Evolutionary conservation across 2,797 vertebrate genomes (phyloP).

Genomic region (Protosalanx chinensis): DNA sequence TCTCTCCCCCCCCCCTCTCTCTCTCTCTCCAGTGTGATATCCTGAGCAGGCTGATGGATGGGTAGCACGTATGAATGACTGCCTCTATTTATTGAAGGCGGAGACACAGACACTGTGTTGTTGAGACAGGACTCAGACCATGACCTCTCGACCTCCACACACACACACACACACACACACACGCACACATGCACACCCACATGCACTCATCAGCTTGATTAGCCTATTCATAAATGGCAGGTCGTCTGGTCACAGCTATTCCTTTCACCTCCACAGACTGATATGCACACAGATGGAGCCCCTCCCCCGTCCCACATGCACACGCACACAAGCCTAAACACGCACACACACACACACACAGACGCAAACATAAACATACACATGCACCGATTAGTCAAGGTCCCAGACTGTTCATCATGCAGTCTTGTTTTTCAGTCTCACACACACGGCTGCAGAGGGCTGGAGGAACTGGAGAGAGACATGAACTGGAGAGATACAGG

Average conservation of each 20-base stretch:
- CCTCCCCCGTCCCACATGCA: not conserved
- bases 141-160: conserved; percentile 2
- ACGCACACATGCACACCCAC: conserved; percentile 12
- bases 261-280: conserved; percentile 59
- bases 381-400: not conserved
- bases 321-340: not conserved
- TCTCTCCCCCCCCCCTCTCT: not conserved
- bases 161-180: conserved; percentile 11
- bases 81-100: conserved; percentile 22
- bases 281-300: conserved; percentile 30
- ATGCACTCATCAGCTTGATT: conserved; percentile 47
- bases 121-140: conserved; percentile 15
- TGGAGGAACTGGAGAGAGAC: not conserved
- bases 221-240: conserved; percentile 61
- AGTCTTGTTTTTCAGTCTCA: not conserved
- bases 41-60: conserved; percentile 23
- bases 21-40: not conserved
- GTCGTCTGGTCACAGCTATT: conserved; percentile 59
- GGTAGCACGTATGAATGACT: conserved; percentile 22
- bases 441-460: not conserved
- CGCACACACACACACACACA: not conserved
- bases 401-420: not conserved
- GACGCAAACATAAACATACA: not conserved
- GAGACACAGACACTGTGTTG: conserved; percentile 17
- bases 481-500: not conserved